phyloP scores from a whole-genome alignment of 2,797 vertebrate species.

The Leptodactylus fallax region DNA sequence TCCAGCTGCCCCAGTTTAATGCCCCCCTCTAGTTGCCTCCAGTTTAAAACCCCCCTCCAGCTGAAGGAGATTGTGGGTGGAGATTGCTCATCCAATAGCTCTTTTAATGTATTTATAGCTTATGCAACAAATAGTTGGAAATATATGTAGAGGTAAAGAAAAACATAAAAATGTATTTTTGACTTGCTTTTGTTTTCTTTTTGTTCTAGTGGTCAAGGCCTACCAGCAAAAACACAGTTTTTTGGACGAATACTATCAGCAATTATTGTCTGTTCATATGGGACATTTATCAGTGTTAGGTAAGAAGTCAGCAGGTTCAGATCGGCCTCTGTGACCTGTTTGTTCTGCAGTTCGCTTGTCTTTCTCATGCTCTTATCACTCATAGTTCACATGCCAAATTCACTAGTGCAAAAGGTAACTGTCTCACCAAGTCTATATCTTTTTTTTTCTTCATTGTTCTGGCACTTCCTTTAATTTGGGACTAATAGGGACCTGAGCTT shows the following conservation, averaged over 20 bases:
- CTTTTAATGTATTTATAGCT: too few relatives aligned
- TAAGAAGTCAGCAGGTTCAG: not conserved
- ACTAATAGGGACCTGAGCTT: not conserved
- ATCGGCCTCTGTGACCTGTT: conserved; percentile 6
- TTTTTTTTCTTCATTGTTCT: not conserved
- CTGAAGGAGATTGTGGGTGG: too few relatives aligned
- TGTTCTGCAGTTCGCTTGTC: not conserved
- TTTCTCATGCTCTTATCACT: not conserved
- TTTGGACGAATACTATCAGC: not conserved
- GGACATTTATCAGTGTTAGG: not conserved
- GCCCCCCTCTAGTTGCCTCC: too few relatives aligned
- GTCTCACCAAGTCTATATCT: not conserved
- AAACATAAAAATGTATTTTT: not conserved
- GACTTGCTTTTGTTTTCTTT: not conserved
- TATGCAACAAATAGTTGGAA: too few relatives aligned
- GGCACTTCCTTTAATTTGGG: not conserved
- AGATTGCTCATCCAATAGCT: too few relatives aligned
- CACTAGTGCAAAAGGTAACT: not conserved
- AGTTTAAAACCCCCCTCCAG: too few relatives aligned
- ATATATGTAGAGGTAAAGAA: not conserved
- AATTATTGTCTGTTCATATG: not conserved
- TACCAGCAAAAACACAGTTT: not conserved
- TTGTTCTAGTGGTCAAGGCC: not conserved
- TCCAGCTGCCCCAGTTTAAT: too few relatives aligned
- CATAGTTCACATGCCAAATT: not conserved